Base-by-base conservation (phyloP, 2,888 invertebrate species). In the Agrochola litura region DNA sequence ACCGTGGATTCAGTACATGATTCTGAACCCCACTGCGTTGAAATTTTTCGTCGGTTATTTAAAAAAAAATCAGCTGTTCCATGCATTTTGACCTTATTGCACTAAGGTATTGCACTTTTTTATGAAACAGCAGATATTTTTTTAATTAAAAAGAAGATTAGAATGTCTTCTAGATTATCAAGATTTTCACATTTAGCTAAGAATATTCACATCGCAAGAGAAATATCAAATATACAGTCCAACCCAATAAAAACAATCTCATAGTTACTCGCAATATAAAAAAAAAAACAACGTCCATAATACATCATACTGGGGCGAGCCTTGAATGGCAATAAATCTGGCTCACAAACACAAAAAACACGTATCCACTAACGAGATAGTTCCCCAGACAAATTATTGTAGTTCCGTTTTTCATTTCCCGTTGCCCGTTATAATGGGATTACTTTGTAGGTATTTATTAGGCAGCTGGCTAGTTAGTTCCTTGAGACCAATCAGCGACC, bases 301-400 rank as follows among this genome's bases (percentile, higher is more conserved):
- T 74, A 83, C 63, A 83, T 86, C 74, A 79, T 61, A 83, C 54
- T 52, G 14, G 16, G n/a, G 49, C 19, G 10, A 49, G 46, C 37
- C 69, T 46, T 76, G 81, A 65, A 68, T 52, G 37, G 72, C 63
- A 37, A 88, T 86, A 86, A 83, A 83, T 88, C 84, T 66, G 61
- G 49, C 76, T 86, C 54, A 73, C 63, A 70, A 79, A 80, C 37
- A 81, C 65, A 82, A 87, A 82, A 77, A 73, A 79, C 60, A 54
- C 41, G 54, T 63, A 71, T 68, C 14, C 56, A 41, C 71, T 84
- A 84, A 86, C 80, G 82, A 80, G 87, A 88, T 81, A 82, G 85
- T 80, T 86, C 58, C 65, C 71, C 14, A 71, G 79, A 88, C 75
- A 84, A 81, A 88, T 79, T 72, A 88, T 82, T 80, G 61, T 68